phyloP scores from a whole-genome alignment of 2,888 invertebrate species.

The Hirtodrosophila duncani region DNA sequence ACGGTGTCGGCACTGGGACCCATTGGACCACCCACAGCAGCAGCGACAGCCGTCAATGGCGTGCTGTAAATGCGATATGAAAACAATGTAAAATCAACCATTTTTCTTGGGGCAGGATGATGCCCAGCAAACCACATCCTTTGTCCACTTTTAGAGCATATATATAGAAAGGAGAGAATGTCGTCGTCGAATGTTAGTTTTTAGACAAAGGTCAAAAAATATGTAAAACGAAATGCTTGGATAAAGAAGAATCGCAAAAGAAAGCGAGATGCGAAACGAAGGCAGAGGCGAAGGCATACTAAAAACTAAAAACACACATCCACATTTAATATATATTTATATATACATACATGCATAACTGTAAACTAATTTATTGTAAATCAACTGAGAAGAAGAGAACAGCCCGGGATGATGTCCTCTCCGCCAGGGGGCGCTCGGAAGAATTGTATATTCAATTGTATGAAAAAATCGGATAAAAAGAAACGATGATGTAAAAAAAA shows the following conservation, averaged over 20 bases:
- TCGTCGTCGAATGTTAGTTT: slow-evolving; percentile 57
- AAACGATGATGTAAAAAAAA: slow-evolving; percentile 9
- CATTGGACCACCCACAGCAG: slow-evolving; percentile 77
- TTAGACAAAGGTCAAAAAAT: slow-evolving; percentile 33
- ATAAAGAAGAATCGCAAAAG: slow-evolving; percentile 8
- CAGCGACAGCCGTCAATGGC: slow-evolving; percentile 77
- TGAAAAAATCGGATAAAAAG: slow-evolving; percentile 20
- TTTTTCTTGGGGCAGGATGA: too few species aligned
- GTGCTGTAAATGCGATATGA: slow-evolving; percentile 72
- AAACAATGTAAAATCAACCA: not conserved
- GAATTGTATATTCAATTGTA: slow-evolving; percentile 51
- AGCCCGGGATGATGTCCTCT: slow-evolving; percentile 26
- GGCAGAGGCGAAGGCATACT: slow-evolving; percentile 48
- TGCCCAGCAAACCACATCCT: too few species aligned
- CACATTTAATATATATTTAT: slow-evolving; percentile 21
- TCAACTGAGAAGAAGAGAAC: slow-evolving; percentile 32
- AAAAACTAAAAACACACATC: slow-evolving; percentile 36
- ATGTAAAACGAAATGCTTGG: slow-evolving; percentile 1
- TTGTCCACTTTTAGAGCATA: too few species aligned
- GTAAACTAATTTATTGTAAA: slow-evolving; percentile 67
- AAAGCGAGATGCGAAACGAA: slow-evolving; percentile 16
- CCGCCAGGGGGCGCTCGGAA: slow-evolving; percentile 28
- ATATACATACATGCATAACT: slow-evolving; percentile 44
- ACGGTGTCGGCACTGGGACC: slow-evolving; percentile 72
- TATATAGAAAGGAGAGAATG: too few species aligned